Evolutionary conservation across 2,888 invertebrate species (phyloP), one percentile per base, ranked within the genome.

Genomic region (Hemithea aestivaria): DNA sequence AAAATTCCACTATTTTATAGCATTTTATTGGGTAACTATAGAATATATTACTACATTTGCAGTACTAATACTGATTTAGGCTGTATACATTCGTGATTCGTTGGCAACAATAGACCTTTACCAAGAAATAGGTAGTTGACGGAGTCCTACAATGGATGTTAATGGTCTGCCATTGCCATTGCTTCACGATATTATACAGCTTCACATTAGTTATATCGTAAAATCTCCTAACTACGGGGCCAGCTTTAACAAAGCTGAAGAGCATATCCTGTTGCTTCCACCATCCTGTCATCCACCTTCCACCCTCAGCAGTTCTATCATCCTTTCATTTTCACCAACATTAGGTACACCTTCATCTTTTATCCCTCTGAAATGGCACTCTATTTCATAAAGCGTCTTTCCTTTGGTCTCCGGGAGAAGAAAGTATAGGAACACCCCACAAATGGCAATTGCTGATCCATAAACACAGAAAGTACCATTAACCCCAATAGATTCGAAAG

Each of bases 341-440:
- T 59, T 58, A 1, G 51, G 50, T 5, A 39, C 45, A 1, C 37
- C 37, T 10, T 62, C 56, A 7, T 48, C 53, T 20, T 59, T 60
- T 0, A 64, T 52, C 0, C 82, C 81, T 61, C 64, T 81, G 40
- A 90, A 90, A 40, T 81, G 68, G 27, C 89, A 89, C 53, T 92
- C 92, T 38, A 93, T 93, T 63, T 92, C 91, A 45, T 90, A 83
- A 22, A 92, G 69, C 0, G 91, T 90, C 55, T 90, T 91, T 1
- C 91, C 90, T 56, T 89, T 91, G 0, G 93, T 93, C 69, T 93
- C 92, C 0, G 93, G 93, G 7, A 93, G 67, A n/a, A 85, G 77
- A 33, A 81, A 81, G 53, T 88, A 90, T 0, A 92, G 66, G 50
- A 91, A 90, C 0, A 87, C 46, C 0, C 89, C 88, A 22, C 91